Percentiles rank a stretch among this genome's conserved stretches.
These are phyloP conservation scores for Hypsibius dujardini DNA, from an alignment of 1,140 invertebrate species.

Conservation along the genomic window DNA sequence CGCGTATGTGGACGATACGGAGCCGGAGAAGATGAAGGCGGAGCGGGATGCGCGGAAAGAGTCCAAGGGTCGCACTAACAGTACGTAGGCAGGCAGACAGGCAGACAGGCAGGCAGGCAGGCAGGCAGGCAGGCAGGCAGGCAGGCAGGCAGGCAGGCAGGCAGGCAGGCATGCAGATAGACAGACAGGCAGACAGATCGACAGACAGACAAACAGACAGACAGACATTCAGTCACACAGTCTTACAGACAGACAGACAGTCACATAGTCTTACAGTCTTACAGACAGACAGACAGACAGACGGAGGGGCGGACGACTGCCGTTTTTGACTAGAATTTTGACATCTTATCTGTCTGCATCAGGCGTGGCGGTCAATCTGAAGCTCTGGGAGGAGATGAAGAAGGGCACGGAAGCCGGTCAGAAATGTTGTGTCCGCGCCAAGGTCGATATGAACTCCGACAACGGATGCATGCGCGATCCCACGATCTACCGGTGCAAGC, in stretches of 20 bases:
- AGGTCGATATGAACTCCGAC: conserved; percentile 86
- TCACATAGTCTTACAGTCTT: neutral
- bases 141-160: neutral
- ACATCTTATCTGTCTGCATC: no score
- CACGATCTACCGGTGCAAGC: conserved; percentile 98
- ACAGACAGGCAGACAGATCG: neutral
- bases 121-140: neutral
- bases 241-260: neutral
- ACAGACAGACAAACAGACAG: neutral
- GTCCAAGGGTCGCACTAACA: conserved; percentile 65
- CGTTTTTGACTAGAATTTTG: no score
- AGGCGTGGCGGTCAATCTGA: conserved; percentile 69
- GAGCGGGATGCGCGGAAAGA: conserved; percentile 75
- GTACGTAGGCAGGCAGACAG: conserved; percentile 39
- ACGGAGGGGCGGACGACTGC: no score
- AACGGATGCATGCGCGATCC: conserved; percentile 97
- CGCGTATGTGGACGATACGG: conserved; percentile 92
- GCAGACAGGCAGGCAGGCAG: neutral
- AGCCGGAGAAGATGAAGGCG: conserved; percentile 77
- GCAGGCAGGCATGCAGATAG: neutral
- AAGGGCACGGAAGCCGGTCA: conserved; percentile 56
- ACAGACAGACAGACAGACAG: neutral
- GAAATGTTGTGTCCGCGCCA: conserved; percentile 79
- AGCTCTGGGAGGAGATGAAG: conserved; percentile 89
- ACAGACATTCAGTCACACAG: conserved; percentile 22